Base-by-base conservation (phyloP, 2,888 invertebrate species). In the Eupithecia inturbata region DNA sequence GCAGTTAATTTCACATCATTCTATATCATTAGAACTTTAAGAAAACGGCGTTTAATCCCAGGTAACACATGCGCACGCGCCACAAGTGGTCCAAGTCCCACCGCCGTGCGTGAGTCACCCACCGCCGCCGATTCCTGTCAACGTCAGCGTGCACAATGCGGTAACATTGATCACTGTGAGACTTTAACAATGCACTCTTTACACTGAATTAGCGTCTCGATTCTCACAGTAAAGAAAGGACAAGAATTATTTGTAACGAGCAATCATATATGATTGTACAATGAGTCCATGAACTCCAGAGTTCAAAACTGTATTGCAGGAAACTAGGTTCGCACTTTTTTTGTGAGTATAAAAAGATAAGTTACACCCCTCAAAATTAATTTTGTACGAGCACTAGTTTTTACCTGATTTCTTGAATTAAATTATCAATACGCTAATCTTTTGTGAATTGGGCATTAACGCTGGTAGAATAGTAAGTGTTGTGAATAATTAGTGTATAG, bases 81-180 rank as follows among this genome's bases (percentile, higher is more conserved):
- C 87, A 60, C 89, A 88, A 22, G 84, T 88, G n/a, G 85, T 85
- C 14, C 85, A 85, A 28, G 75, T 82, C 79, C 79, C 82, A 41
- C 69, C 84, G 78, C 81, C 81, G 74, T 83, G 83, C 67, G 80
- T 79, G 66, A 64, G 82, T 82, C 85, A 84, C 75, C 78, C 83
- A 33, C 85, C 84, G 71, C 81, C 86, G 39, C 87, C 83, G 73
- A 79, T 88, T 66, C 81, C 87, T 0, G 84, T 87, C 80, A 87
- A 83, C 74, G 87, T 88, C 66, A 86, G 85, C 70, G 83, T 87
- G 67, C 86, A 87, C 74, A 82, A 85, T 70, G 82, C 84, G 74
- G 85, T 85, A 73, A 73, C 69, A 68, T 75, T 74, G 66, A 75
- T 75, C 60, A 82, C 84, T 83, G 70, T 72, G 63, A 69, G 53